Base-by-base conservation (phyloP, 1,140 invertebrate genomes). In the Polypedilum pembai region DNA sequence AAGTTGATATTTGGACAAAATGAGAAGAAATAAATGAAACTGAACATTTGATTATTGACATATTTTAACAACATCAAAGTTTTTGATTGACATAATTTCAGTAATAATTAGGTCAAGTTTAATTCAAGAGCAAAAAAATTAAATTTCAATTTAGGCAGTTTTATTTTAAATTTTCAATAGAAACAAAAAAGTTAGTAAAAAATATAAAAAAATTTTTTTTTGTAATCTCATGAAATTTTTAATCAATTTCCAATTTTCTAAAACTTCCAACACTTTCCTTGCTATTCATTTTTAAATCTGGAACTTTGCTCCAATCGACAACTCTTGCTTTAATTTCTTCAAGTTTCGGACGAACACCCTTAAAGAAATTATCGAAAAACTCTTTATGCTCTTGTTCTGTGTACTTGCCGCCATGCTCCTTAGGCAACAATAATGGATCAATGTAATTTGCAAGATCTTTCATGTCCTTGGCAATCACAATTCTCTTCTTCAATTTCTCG, bases 401-500 rank as follows among this genome's bases (percentile, higher is more conserved):
- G 7, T 91, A 81, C 72, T 87, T 87, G 0, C 91, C 92, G 0
- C 91, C 91, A 78, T 92, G 92, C 79, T 94, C 92, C 78, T 91
- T 90, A 0, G 91, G 92, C 56, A 94, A 80, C 77, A 92, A 90
- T 74, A 87, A 86, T 4, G 86, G 83, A 76, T 91, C 86, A 1
- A 93, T 85, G 45, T 85, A 81, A 75, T 87, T 84, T 17, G 86
- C 85, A 41, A 93, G 79, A 20, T 91, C 88, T 1, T 89, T 85
- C 10, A 88, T 77, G 17, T 69, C 65, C 17, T 18, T 69, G 1
- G 65, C 17, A 5, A 69, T 20, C 8, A 88, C 85, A 75, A 92
- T 87, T 74, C 93, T 85, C 74, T 88, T 88, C 79, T 88, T 91
- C 0, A 94, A 83, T 83, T 95, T 95, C 45, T 93, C 91, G 76